Evolutionary conservation across 1,140 invertebrate species (phyloP).

Genomic region (Pinna nobilis): DNA sequence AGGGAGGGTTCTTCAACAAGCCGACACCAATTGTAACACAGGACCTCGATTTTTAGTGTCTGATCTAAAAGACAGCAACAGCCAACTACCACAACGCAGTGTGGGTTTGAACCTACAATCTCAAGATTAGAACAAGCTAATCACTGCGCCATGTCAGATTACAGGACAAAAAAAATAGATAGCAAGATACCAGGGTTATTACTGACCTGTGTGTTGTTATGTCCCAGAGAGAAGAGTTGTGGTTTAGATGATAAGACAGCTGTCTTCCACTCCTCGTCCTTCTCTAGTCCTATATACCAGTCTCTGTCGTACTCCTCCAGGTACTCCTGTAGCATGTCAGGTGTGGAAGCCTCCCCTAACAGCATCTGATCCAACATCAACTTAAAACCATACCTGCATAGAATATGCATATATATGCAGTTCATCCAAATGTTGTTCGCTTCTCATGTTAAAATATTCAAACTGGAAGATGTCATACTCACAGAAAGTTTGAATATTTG

Average conservation of each 20-base stretch:
- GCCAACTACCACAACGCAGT: too few relatives aligned
- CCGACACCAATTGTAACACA: too few relatives aligned
- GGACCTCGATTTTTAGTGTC: too few relatives aligned
- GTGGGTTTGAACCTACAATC: not conserved
- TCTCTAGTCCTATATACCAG: conserved; percentile 76
- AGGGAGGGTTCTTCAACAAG: too few relatives aligned
- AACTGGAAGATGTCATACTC: too few relatives aligned
- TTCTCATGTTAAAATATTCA: too few relatives aligned
- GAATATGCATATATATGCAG: not conserved
- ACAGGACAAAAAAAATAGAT: not conserved
- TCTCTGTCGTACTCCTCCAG: conserved; percentile 73
- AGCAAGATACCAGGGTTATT: not conserved
- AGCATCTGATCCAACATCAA: conserved; percentile 76
- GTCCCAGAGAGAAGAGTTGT: conserved; percentile 75
- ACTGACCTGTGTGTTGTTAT: conserved; percentile 70
- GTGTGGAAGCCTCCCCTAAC: conserved; percentile 69
- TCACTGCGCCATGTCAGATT: not conserved
- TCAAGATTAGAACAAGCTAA: not conserved
- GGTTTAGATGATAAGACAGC: conserved; percentile 71
- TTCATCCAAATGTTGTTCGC: too few relatives aligned
- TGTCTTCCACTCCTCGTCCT: conserved; percentile 71
- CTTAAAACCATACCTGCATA: conserved; percentile 75
- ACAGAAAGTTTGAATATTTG: too few relatives aligned
- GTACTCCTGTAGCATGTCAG: conserved; percentile 72
- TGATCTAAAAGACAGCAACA: too few relatives aligned